Conservation (phyloP, 2,797 vertebrate genomes). For the Balearica regulorum region DNA sequence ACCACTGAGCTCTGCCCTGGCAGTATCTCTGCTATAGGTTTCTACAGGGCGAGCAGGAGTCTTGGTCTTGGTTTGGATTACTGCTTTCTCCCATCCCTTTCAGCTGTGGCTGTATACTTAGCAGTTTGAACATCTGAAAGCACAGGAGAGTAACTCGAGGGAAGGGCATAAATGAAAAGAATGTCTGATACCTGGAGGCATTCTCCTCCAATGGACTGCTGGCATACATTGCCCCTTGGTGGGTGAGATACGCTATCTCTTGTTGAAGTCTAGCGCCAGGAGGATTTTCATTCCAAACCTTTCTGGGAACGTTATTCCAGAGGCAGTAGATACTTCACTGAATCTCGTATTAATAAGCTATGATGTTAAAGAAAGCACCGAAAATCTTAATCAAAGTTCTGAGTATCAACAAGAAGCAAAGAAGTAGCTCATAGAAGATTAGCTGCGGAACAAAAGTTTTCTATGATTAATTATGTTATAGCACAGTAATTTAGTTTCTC, state of each 20-base stretch:
- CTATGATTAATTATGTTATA: constrained; percentile 40
- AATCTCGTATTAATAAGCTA: neutral
- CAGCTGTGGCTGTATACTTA: neutral
- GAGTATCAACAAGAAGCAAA: constrained; percentile 29
- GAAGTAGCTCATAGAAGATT: constrained; percentile 34
- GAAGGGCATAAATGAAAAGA: neutral
- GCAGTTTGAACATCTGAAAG: neutral
- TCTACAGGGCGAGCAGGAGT: neutral
- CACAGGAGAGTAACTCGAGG: neutral
- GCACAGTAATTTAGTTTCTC: constrained; percentile 33
- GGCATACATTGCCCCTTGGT: neutral
- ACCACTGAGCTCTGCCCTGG: fast-evolving
- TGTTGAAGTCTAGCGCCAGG: neutral
- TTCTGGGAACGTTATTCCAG: neutral
- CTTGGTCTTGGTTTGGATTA: neutral
- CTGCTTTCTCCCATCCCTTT: neutral
- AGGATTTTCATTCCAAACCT: neutral
- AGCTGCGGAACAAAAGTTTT: constrained; percentile 39
- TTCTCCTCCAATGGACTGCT: neutral
- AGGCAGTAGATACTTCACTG: neutral
- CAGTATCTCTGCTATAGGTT: neutral
- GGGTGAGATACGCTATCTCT: neutral
- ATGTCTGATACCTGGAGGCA: neutral
- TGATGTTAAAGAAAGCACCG: neutral
- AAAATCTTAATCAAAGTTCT: constrained; percentile 44